A percentile compares a stretch with the other conserved stretches of the same genome.
These are phyloP conservation scores for Epinephelus fuscoguttatus DNA, from an alignment of 2,113 vertebrate genomes.

Conservation along the genomic window DNA sequence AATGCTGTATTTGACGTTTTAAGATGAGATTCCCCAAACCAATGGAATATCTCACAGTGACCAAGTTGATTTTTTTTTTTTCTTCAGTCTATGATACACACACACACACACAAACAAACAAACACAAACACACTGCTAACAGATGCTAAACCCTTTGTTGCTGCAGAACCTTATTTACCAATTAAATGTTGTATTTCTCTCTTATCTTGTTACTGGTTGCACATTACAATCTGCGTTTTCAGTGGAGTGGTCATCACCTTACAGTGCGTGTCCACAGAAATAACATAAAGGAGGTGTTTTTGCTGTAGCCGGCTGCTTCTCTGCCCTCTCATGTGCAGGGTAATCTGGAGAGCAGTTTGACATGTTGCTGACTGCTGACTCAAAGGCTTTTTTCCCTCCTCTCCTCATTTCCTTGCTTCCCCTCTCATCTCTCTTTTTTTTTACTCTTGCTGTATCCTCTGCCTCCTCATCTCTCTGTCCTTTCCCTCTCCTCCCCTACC, in stretches of 20 bases:
- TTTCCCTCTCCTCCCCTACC: not conserved
- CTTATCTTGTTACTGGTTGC: not conserved
- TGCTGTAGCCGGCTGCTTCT: constrained; percentile 6
- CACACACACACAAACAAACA: not conserved
- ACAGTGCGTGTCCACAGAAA: constrained; percentile 6
- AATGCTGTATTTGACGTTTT: too few relatives aligned
- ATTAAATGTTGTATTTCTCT: constrained; percentile 48
- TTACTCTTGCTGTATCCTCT: constrained; percentile 7
- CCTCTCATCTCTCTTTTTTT: not conserved
- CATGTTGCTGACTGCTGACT: constrained; percentile 55
- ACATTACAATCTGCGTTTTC: constrained; percentile 11
- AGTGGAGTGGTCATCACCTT: constrained; percentile 1
- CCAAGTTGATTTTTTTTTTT: too few relatives aligned
- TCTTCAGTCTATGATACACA: not conserved
- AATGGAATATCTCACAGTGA: too few relatives aligned
- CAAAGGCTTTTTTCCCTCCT: constrained; percentile 1
- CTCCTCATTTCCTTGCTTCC: constrained; percentile 33
- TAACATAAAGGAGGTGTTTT: not conserved
- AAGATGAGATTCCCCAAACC: too few relatives aligned
- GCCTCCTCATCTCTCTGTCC: not conserved
- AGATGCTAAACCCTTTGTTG: constrained; percentile 50
- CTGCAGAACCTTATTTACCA: constrained; percentile 57
- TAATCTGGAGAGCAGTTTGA: constrained; percentile 48
- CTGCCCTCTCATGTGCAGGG: constrained; percentile 13
- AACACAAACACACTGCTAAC: constrained; percentile 22